phyloP scores from a whole-genome alignment of 2,113 vertebrate genomes.

The Glaucidium brasilianum region DNA sequence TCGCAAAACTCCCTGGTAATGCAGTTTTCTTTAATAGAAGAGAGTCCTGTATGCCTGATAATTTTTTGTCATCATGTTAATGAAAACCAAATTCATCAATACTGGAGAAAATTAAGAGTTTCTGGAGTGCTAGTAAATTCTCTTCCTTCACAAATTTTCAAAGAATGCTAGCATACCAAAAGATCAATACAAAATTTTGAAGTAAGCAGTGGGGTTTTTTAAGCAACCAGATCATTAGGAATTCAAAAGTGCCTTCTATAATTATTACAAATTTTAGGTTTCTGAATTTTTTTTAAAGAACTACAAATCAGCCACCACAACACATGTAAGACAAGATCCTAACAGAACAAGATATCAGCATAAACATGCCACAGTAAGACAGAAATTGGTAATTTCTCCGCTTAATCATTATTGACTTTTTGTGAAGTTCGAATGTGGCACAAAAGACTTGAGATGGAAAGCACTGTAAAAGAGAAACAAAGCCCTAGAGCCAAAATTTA shows the following conservation, averaged over 20 bases:
- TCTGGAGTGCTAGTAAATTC: neutral
- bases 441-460: constrained; percentile 14
- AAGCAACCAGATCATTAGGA: neutral
- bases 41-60: neutral
- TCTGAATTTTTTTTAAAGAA: neutral
- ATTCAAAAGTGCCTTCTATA: neutral
- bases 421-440: neutral
- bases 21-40: neutral
- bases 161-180: neutral
- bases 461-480: neutral
- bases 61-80: neutral
- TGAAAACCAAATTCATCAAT: constrained; percentile 29
- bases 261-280: neutral
- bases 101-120: neutral
- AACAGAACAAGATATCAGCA: neutral
- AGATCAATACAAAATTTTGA: neutral
- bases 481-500: neutral
- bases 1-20: neutral
- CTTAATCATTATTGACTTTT: neutral
- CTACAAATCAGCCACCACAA: constrained; percentile 2
- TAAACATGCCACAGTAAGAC: constrained; percentile 28
- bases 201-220: neutral
- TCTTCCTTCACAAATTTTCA: neutral
- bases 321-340: constrained; percentile 43
- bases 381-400: neutral